phyloP scores from a whole-genome alignment of 2,888 invertebrate species.

The Melolontha melolontha region DNA sequence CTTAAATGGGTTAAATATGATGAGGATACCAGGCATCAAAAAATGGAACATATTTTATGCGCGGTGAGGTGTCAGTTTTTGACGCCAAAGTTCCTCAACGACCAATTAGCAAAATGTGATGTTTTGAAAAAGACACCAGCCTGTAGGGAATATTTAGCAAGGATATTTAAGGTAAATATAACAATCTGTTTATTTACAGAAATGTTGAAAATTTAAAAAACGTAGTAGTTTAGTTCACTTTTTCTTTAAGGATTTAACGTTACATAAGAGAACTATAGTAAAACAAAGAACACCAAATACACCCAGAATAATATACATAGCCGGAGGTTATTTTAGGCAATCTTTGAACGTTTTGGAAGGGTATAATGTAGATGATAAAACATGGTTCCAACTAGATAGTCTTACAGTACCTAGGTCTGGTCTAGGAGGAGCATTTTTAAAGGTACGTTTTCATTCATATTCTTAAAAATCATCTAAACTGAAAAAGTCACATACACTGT shows the following conservation, averaged over 20 bases:
- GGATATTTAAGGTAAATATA: constrained; percentile 79
- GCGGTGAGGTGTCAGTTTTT: constrained; percentile 93
- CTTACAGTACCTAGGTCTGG: constrained; percentile 91
- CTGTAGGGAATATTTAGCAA: constrained; percentile 89
- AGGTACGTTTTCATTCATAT: constrained; percentile 64
- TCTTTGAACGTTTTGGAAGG: constrained; percentile 90
- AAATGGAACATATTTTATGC: constrained; percentile 88
- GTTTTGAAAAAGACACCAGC: constrained; percentile 89
- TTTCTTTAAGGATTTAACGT: constrained; percentile 77
- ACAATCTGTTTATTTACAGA: background rate
- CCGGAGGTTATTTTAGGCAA: constrained; percentile 89
- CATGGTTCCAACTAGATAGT: constrained; percentile 85
- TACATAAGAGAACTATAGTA: constrained; percentile 87
- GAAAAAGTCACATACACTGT: no score
- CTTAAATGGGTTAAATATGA: constrained; percentile 93
- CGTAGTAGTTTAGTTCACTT: background rate
- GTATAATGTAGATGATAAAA: constrained; percentile 86
- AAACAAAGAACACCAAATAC: constrained; percentile 90
- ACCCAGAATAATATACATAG: constrained; percentile 90
- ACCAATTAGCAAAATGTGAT: constrained; percentile 92
- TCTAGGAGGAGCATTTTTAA: constrained; percentile 85
- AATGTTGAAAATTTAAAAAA: background rate
- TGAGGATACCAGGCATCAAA: constrained; percentile 83
- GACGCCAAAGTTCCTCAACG: constrained; percentile 89
- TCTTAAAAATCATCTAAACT: no score